Conservation (phyloP, 37 sponge, comb jelly and placozoan species). For the Corticium candelabrum region DNA sequence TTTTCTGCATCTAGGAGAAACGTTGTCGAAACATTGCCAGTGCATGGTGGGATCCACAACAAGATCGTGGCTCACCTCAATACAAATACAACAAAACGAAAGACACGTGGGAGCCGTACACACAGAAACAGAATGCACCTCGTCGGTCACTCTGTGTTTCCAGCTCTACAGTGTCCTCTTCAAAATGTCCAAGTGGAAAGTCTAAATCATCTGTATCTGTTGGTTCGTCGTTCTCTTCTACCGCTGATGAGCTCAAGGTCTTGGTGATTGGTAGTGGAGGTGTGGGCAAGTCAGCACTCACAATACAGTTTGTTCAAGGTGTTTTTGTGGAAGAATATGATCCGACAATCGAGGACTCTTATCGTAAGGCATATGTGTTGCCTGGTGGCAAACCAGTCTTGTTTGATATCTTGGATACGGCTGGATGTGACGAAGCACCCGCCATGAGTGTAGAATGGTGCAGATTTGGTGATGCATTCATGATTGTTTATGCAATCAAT, state of each 20-base stretch:
- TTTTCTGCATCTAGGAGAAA: background rate
- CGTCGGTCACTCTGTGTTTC: background rate
- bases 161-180: background rate
- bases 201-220: background rate
- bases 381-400: slow-evolving; percentile 83
- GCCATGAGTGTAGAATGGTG: background rate
- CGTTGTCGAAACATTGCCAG: background rate
- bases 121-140: background rate
- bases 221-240: background rate
- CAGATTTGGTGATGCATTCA: background rate
- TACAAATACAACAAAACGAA: background rate
- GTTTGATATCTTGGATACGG: slow-evolving; percentile 41
- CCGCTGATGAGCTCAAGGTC: slow-evolving; percentile 66
- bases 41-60: background rate
- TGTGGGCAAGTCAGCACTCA: slow-evolving; percentile 84
- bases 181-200: background rate
- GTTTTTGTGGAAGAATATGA: slow-evolving; percentile 90
- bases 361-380: slow-evolving; percentile 78
- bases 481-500: background rate
- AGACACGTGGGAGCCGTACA: background rate
- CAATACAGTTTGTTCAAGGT: slow-evolving; percentile 84
- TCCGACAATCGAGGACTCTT: slow-evolving; percentile 86
- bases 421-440: background rate
- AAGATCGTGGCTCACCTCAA: background rate
- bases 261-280: slow-evolving; percentile 83